phyloP scores from a whole-genome alignment of 2,888 invertebrate genomes.

The Meteorus colon region DNA sequence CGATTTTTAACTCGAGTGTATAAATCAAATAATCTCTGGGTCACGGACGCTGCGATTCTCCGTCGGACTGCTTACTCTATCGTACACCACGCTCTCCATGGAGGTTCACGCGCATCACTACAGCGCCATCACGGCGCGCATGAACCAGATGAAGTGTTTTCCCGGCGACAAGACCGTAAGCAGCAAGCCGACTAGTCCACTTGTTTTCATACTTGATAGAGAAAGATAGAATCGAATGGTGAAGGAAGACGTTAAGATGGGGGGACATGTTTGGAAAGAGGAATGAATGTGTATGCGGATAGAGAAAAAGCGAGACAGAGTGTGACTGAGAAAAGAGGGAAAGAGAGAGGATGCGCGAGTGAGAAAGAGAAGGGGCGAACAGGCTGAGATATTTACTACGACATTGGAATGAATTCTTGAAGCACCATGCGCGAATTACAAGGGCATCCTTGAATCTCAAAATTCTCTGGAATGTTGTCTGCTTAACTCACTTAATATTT shows the following conservation, averaged over 20 bases:
- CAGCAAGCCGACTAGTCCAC: constrained; percentile 45
- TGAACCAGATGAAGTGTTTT: constrained; percentile 72
- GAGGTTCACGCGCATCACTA: constrained; percentile 70
- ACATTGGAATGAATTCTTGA: constrained; percentile 51
- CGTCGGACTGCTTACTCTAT: constrained; percentile 5
- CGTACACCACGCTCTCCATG: constrained; percentile 58
- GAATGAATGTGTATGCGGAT: constrained; percentile 10
- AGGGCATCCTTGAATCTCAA: constrained; percentile 48
- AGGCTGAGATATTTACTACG: constrained; percentile 47
- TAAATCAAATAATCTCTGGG: constrained; percentile 8
- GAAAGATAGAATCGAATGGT: constrained; percentile 29
- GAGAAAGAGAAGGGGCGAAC: constrained; percentile 20
- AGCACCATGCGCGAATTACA: constrained; percentile 43
- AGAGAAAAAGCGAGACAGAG: constrained; percentile 21
- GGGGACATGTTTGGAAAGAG: not conserved
- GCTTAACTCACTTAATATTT: constrained; percentile 36
- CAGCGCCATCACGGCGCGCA: constrained; percentile 66
- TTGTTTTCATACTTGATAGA: constrained; percentile 42
- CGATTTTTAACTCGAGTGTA: not conserved
- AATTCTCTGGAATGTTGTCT: constrained; percentile 35
- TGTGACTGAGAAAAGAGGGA: constrained; percentile 20
- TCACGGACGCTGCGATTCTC: constrained; percentile 4
- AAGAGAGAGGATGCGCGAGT: not conserved
- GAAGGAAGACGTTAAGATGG: constrained; percentile 11
- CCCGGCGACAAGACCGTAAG: constrained; percentile 70